phyloP scores from a whole-genome alignment of 2,888 invertebrate species.

The Drosophila quinaria region DNA sequence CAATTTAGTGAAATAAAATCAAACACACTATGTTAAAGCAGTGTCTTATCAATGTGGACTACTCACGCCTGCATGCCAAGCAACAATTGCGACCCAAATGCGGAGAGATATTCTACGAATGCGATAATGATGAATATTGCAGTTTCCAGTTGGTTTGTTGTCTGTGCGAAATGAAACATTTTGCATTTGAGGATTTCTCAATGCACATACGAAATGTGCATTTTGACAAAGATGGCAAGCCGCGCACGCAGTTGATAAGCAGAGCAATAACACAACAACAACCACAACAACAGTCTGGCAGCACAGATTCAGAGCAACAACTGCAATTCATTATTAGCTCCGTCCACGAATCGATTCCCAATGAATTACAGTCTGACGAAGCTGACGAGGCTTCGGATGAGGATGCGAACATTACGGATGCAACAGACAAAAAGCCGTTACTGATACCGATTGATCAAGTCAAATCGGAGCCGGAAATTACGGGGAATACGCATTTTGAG shows the following conservation, averaged over 20 bases:
- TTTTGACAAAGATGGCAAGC: constrained; percentile 50
- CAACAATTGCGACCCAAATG: constrained; percentile 64
- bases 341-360: not conserved
- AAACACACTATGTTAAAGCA: constrained; percentile 65
- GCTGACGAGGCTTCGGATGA: constrained; percentile 20
- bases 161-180: constrained; percentile 72
- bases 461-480: constrained; percentile 16
- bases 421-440: constrained; percentile 4
- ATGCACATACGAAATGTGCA: constrained; percentile 69
- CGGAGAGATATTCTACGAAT: constrained; percentile 71
- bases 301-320: constrained; percentile 1
- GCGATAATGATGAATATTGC: constrained; percentile 52
- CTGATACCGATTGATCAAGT: constrained; percentile 9
- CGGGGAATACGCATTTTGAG: not conserved
- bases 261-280: not conserved
- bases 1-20: constrained; percentile 19
- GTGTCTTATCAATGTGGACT: constrained; percentile 64
- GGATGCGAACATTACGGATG: not conserved
- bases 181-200: constrained; percentile 67
- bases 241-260: constrained; percentile 32
- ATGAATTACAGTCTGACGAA: constrained; percentile 9
- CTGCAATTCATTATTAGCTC: not conserved
- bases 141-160: constrained; percentile 64
- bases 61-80: constrained; percentile 56
- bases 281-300: not conserved